Evolutionary conservation across 2,113 vertebrate genomes (phyloP), one percentile per base, ranked within the genome.

Genomic region (Leuciscus idus): DNA sequence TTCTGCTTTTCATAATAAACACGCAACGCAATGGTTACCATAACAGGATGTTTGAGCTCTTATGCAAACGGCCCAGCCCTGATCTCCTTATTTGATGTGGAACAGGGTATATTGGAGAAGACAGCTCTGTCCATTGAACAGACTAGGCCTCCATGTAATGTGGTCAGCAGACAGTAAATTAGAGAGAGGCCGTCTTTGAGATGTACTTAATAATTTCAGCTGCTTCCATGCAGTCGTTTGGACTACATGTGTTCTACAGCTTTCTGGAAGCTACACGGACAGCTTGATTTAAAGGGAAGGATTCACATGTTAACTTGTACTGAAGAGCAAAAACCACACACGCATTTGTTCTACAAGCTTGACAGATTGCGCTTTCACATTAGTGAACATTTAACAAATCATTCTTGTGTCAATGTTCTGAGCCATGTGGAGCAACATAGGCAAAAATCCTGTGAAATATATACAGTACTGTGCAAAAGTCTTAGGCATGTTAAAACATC

Each of bases 221-320:
- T 72, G 33, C 36, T 85, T 70, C 74, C 81, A 68, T 68, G 28
- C 86, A 83, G 73, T 90, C 89, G 90, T 91, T 91, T 80, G 88
- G 87, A 91, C 90, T 85, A 87, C 80, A 82, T 30, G 28, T 82
- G 80, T 68, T 82, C 43, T 30, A 21, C 80, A 82, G 80, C 26
- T 48, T 50, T 68, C 61, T 68, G 80, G 59, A 64, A 81, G 59
- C 59, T 9, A 81, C 21, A 64, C 0, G 77, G 78, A 81, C 57
- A 68, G 80, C 62, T 82, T 82, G 80, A 82, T 68, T 82, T 82
- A 68, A 82, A 68, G 21, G 10, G 76, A 79, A 39, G 10, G 39
- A 81, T 64, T 64, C 57, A 64, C 33, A 26, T 81, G 36, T 4
- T 21, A 66, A 66, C 30, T 59, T 59, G 30, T 39, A 36, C n/a